Base-by-base conservation (phyloP, 2,888 invertebrate genomes). In the Ctenicera cuprea region DNA sequence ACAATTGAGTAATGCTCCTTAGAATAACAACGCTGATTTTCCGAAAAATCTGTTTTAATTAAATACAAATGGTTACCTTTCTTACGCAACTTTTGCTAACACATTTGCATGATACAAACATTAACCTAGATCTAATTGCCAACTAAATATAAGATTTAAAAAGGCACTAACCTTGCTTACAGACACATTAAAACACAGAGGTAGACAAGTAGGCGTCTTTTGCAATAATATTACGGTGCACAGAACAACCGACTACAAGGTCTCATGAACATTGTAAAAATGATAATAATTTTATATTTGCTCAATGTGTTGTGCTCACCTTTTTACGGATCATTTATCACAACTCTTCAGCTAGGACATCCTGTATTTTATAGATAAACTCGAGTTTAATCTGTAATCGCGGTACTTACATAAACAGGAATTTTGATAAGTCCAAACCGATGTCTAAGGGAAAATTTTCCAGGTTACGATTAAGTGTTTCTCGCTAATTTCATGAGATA, bases 221-320 rank as follows among this genome's bases (percentile, higher is more conserved):
- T 8, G 48, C 20, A 48, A 48, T 18, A n/a, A 50, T 11, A n/a
- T 18, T 52, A 9, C 20, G 4, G 48, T 18, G 26, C n/a, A 22
- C 20, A 18, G 20, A 20, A 20, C 48, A 11, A 57, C 37, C 0
- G 4, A 3, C 5, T 26, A 26, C 57, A 57, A 57, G 57, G 57
- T 37, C 57, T 57, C 37, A 57, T 57, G 33, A 30, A 57, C 37
- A 57, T 57, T 57, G 4, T 18, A 57, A 57, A 57, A 57, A 37
- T 54, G 26, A 26, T 54, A 50, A 22, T 22, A 11, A 26, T 18
- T 48, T 48, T 16, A 38, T 43, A 48, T 11, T 18, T 48, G 48
- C 14, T 41, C 4, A 14, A 14, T 41, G 38, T 38, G 7, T 38
- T 38, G 38, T 38, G 14, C 14, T 41, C 41, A n/a, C n/a, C 50